Evolutionary conservation across 2,797 vertebrate genomes (phyloP).

Genomic region (Clamator glandarius): DNA sequence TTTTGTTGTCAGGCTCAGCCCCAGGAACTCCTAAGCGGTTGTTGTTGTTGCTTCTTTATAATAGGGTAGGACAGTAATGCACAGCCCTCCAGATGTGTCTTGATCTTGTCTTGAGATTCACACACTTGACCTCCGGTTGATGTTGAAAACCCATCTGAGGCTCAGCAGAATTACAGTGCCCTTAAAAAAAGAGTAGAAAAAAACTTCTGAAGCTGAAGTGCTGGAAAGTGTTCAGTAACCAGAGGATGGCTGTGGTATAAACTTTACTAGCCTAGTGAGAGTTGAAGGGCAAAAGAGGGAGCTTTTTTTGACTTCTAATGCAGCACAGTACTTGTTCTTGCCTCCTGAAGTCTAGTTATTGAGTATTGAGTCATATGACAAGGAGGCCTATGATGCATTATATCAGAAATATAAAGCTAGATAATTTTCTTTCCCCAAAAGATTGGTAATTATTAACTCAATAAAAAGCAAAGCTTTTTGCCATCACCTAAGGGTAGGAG

Average conservation of each 20-base stretch:
- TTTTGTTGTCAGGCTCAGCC: slow-evolving; percentile 39
- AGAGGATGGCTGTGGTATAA: not conserved
- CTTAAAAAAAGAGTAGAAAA: not conserved
- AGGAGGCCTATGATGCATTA: slow-evolving; percentile 2
- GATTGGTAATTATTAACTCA: slow-evolving; percentile 60
- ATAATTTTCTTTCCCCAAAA: slow-evolving; percentile 33
- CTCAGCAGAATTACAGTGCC: not conserved
- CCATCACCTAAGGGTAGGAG: slow-evolving; percentile 42
- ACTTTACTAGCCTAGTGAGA: not conserved
- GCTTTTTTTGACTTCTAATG: not conserved
- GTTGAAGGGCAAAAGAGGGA: not conserved
- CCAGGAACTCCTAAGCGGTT: slow-evolving; percentile 61
- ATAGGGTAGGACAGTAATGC: slow-evolving; percentile 51
- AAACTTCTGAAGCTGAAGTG: not conserved
- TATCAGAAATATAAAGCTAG: slow-evolving; percentile 46
- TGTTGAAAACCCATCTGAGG: slow-evolving; percentile 25
- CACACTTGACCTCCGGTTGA: slow-evolving; percentile 38
- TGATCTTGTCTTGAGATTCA: slow-evolving; percentile 34
- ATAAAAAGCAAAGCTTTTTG: slow-evolving; percentile 40
- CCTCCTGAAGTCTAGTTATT: slow-evolving; percentile 27
- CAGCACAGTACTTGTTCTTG: not conserved
- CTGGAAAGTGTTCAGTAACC: not conserved
- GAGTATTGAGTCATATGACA: not conserved
- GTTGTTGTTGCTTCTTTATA: slow-evolving; percentile 47
- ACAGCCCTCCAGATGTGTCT: slow-evolving; percentile 42